These are phyloP conservation scores for Varanus salvator DNA, from an alignment of 2,113 vertebrate species.

Conservation along the genomic window DNA sequence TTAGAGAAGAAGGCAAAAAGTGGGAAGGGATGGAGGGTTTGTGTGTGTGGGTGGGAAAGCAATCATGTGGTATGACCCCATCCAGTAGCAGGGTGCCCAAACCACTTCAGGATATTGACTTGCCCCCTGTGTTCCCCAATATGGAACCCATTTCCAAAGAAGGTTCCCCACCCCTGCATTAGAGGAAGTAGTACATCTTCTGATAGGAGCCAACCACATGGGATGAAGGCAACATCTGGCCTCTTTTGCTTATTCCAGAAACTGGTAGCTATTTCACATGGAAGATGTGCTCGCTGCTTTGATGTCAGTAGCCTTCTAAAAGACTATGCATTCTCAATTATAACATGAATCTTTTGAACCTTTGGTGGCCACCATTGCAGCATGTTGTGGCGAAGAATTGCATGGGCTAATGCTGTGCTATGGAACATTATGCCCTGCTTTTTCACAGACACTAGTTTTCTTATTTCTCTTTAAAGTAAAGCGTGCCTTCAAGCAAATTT, in stretches of 20 bases:
- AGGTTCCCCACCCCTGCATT: background rate
- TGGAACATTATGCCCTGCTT: background rate
- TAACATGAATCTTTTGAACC: background rate
- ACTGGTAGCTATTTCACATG: background rate
- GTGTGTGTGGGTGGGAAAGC: too few species aligned
- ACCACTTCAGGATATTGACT: too few species aligned
- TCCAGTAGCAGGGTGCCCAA: too few species aligned
- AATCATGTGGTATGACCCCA: too few species aligned
- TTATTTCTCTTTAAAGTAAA: conserved; percentile 13
- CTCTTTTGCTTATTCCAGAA: background rate
- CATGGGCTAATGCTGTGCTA: background rate
- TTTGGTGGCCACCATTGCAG: too few species aligned
- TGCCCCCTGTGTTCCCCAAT: background rate
- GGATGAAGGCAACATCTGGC: background rate
- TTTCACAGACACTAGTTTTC: background rate
- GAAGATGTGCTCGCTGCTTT: background rate
- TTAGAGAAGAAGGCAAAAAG: background rate
- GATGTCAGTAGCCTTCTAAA: background rate
- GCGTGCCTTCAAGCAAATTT: background rate
- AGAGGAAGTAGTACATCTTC: background rate
- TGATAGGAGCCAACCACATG: background rate
- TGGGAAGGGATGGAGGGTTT: background rate
- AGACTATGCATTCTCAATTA: background rate
- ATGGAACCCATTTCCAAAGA: too few species aligned
- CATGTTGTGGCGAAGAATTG: background rate